Evolutionary conservation across 92 coral and sea anemone species (phyloP).

Genomic region (Phymanthus crucifer): DNA sequence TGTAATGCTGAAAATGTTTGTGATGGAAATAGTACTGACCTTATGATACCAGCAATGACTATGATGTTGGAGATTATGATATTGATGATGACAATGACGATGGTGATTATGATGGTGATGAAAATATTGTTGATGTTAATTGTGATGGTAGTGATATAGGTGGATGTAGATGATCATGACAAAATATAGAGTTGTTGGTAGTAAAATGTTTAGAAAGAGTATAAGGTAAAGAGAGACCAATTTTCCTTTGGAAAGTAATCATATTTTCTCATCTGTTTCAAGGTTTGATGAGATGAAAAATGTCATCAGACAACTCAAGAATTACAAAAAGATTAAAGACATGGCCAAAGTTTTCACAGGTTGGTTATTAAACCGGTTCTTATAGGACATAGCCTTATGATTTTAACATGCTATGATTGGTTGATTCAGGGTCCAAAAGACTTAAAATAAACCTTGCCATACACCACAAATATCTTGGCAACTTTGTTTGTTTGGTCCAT

Average conservation of each 20-base stretch:
- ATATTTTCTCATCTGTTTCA: not conserved
- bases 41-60: no score
- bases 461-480: no score
- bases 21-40: no score
- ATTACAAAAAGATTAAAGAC: conserved; percentile 96
- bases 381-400: no score
- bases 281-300: conserved; percentile 90
- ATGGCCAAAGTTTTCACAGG: conserved; percentile 92
- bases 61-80: not conserved
- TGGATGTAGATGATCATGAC: no score
- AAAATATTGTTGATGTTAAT: not conserved
- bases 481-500: no score
- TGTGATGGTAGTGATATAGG: not conserved
- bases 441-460: no score
- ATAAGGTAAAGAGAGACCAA: no score
- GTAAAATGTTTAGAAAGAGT: not conserved
- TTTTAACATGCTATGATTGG: no score
- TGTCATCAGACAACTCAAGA: conserved; percentile 83
- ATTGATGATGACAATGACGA: not conserved
- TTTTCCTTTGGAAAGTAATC: not conserved
- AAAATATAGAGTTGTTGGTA: not conserved
- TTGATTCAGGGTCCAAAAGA: not conserved
- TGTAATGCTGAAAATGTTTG: not conserved
- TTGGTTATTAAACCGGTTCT: conserved; percentile 5
- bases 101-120: not conserved